phyloP scores from a whole-genome alignment of 2,113 vertebrate genomes.

The Lichenostomus cassidix region DNA sequence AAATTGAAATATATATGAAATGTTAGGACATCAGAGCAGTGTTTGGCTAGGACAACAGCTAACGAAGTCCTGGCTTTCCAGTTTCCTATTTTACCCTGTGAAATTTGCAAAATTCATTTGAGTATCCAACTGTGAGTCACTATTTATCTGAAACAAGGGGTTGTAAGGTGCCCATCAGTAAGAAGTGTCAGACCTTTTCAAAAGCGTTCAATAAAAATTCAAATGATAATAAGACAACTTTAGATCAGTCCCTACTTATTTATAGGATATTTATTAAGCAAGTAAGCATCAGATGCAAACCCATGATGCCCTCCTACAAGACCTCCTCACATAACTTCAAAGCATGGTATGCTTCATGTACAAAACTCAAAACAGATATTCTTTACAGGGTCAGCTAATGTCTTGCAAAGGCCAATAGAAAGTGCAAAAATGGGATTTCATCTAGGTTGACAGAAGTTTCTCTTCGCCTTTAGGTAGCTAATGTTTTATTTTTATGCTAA shows the following conservation, averaged over 20 bases:
- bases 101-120: neutral
- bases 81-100: neutral
- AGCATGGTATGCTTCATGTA: fast-evolving
- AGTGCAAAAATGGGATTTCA: neutral
- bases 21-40: neutral
- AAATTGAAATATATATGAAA: neutral
- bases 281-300: neutral
- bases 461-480: neutral
- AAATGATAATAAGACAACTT: neutral
- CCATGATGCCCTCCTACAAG: neutral
- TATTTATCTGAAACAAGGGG: neutral
- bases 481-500: neutral
- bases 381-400: neutral
- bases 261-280: neutral
- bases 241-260: neutral
- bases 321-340: neutral
- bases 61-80: neutral
- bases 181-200: neutral
- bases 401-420: neutral
- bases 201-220: neutral
- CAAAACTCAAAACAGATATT: neutral
- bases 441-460: neutral
- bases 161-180: neutral
- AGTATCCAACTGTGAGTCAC: neutral
- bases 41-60: neutral